A percentile compares a stretch with the other conserved stretches of the same genome.
These are phyloP conservation scores for Coelinius sp. DNA, from an alignment of 2,888 invertebrate species.

Conservation along the genomic window DNA sequence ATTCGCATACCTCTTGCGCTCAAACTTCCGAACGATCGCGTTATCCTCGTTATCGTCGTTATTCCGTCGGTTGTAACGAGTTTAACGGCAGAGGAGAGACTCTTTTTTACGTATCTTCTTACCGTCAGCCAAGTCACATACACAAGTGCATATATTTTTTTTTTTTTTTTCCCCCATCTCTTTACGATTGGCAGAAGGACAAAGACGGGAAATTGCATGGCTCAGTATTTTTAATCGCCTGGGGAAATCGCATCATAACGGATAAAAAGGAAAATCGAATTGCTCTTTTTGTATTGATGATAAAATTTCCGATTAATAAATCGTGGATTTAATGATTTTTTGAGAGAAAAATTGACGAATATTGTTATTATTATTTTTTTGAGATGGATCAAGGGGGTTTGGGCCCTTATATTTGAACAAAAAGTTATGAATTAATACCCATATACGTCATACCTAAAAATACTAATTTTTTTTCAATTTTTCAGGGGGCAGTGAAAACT, in stretches of 20 bases:
- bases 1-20: slow-evolving; percentile 35
- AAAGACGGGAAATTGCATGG: slow-evolving; percentile 10
- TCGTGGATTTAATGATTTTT: neutral
- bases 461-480: too few relatives aligned
- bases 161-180: neutral
- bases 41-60: slow-evolving; percentile 39
- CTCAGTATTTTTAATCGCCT: slow-evolving; percentile 25
- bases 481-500: too few relatives aligned
- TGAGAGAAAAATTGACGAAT: neutral
- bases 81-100: slow-evolving; percentile 19
- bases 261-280: neutral
- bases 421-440: too few relatives aligned
- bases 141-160: slow-evolving; percentile 6
- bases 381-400: neutral
- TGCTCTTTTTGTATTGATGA: slow-evolving; percentile 1
- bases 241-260: slow-evolving; percentile 23
- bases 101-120: slow-evolving; percentile 25
- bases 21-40: slow-evolving; percentile 39
- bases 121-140: slow-evolving; percentile 17
- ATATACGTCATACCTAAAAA: too few relatives aligned
- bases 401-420: too few relatives aligned
- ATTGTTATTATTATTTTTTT: too few relatives aligned
- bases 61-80: slow-evolving; percentile 39
- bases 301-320: slow-evolving; percentile 12
- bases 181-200: slow-evolving; percentile 10